Base-by-base conservation (phyloP, 2,888 invertebrate genomes). In the Scaptomyza reducta region DNA sequence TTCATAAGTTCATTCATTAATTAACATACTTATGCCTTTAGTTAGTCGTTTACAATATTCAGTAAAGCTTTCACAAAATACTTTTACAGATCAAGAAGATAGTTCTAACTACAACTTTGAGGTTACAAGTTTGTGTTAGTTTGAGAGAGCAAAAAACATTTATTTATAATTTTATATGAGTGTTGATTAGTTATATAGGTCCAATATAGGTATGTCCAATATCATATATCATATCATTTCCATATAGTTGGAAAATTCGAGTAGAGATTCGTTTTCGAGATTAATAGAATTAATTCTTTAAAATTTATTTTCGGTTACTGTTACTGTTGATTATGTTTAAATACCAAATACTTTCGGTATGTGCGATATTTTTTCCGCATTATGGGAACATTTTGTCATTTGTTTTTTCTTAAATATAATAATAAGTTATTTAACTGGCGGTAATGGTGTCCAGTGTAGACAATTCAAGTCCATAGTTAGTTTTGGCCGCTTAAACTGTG, bases 401-500 rank as follows among this genome's bases (percentile, higher is more conserved):
- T 10, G 3, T 10, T 33, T 2, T 38, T 38, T 14, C 47, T 49
- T 49, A 49, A 33, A 33, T 3, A 40, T 18, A 1, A n/a, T 18
- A 33, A 4, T 49, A 33, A 33, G 1, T 16, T n/a, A 33, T 6
- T 49, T 10, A n/a, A 10, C 35, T 0, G 10, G 10, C 0, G 31
- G 13, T 22, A n/a, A 49, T n/a, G 33, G 98, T 1, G 95, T 94
- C 98, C 98, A 98, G 69, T 96, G 92, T 40, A 99, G 92, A 14
- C 95, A 96, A 5, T 94, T 93, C 0, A 95, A 94, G 89, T 99
- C 98, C 0, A 99, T 96, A 9, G 95, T 95, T 50, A 98, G 92
- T 60, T 97, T 93, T 0, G 98, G 98, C 88, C 95, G 95, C 90
- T 98, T 98, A 89, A 97, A 98, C 91, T 98, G 97, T 40, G 97